phyloP scores from a whole-genome alignment of 53 echinoderm and acorn worm species.

The Mesocentrotus franciscanus region DNA sequence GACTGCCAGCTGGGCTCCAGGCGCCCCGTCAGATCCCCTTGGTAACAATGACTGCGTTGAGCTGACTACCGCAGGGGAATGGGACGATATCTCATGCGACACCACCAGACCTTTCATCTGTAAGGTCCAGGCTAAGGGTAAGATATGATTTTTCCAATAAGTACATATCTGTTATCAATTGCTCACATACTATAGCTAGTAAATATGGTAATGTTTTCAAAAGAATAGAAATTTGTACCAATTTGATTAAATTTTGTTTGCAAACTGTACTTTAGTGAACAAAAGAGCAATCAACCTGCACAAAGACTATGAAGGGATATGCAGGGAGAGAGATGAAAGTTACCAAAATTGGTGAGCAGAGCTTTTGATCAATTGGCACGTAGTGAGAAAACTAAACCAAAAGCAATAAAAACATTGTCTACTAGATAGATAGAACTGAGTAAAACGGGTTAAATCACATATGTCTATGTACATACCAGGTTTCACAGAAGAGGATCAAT shows the following conservation, averaged over 20 bases:
- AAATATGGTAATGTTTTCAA: background rate
- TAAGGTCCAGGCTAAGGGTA: conserved; percentile 84
- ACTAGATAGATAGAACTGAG: background rate
- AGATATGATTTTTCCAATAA: background rate
- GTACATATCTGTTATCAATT: background rate
- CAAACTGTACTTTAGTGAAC: background rate
- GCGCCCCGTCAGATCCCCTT: conserved; percentile 69
- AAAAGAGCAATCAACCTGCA: no score
- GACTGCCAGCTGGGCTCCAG: conserved; percentile 76
- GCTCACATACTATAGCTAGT: background rate
- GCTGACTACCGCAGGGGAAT: conserved; percentile 72
- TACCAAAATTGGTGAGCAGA: background rate
- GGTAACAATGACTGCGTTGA: conserved; percentile 76
- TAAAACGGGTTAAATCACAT: background rate
- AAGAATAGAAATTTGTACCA: background rate
- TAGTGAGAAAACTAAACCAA: background rate
- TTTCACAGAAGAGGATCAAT: conserved; percentile 72
- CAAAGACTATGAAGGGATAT: background rate
- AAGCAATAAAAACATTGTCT: background rate
- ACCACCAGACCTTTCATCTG: conserved; percentile 78
- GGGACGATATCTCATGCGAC: conserved; percentile 80
- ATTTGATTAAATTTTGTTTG: background rate
- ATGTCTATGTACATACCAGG: background rate
- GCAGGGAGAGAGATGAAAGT: background rate
- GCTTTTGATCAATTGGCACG: background rate